These are phyloP conservation scores for Spilarctia lutea DNA, from an alignment of 2,888 invertebrate species.

Conservation along the genomic window DNA sequence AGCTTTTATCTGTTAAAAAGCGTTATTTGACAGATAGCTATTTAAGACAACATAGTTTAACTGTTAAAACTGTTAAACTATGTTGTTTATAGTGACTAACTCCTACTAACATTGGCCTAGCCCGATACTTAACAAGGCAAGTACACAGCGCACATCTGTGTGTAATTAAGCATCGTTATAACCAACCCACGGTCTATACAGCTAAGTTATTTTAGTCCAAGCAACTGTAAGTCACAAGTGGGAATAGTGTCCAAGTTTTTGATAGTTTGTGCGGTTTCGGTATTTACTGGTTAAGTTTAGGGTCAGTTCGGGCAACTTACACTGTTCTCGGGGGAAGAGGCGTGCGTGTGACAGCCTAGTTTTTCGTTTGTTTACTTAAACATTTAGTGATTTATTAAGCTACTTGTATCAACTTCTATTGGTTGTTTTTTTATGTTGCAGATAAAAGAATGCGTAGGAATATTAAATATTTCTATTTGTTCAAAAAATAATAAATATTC, in stretches of 20 bases:
- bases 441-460: background rate
- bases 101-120: background rate
- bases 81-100: background rate
- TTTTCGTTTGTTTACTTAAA: slow-evolving; percentile 39
- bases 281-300: slow-evolving; percentile 85
- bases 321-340: slow-evolving; percentile 66
- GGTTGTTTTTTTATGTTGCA: background rate
- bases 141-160: background rate
- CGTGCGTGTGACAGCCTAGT: slow-evolving; percentile 52
- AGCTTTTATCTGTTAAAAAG: too few species aligned
- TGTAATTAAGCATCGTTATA: slow-evolving; percentile 1
- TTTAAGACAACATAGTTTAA: background rate
- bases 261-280: slow-evolving; percentile 83
- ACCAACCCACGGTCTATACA: slow-evolving; percentile 51
- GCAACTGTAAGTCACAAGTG: slow-evolving; percentile 76
- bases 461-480: background rate
- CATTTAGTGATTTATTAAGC: slow-evolving; percentile 37
- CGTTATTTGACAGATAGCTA: too few species aligned
- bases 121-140: background rate
- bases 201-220: slow-evolving; percentile 68
- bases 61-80: too few species aligned
- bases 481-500: too few species aligned
- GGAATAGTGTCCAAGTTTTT: slow-evolving; percentile 81
- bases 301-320: slow-evolving; percentile 76
- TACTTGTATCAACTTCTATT: background rate